phyloP scores from a whole-genome alignment of 2,113 vertebrate species.

The Apistogramma diplotaenia region DNA sequence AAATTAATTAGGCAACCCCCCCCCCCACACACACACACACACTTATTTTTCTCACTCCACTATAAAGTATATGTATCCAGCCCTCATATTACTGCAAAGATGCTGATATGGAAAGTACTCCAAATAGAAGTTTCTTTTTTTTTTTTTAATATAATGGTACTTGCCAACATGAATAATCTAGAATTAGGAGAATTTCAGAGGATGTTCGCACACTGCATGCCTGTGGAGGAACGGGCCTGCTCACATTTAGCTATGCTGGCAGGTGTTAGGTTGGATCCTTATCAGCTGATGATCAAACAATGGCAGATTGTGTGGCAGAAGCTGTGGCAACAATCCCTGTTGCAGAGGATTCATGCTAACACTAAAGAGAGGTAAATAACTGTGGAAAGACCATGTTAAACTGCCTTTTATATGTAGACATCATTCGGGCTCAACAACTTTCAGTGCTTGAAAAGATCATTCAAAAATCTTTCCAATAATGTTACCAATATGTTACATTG shows the following conservation, averaged over 20 bases:
- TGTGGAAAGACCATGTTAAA: constrained; percentile 16
- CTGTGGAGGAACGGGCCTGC: not conserved
- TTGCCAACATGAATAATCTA: not conserved
- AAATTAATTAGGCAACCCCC: no score
- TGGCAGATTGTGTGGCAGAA: constrained; percentile 26
- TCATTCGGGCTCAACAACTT: not conserved
- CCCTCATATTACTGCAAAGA: not conserved
- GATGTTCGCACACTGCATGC: not conserved
- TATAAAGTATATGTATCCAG: not conserved
- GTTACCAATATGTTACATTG: not conserved
- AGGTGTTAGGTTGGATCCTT: constrained; percentile 26
- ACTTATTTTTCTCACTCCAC: not conserved
- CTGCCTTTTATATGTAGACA: not conserved
- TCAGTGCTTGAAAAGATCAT: not conserved
- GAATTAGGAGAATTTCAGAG: not conserved
- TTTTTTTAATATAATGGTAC: not conserved
- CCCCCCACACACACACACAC: no score
- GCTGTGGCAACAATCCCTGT: constrained; percentile 10
- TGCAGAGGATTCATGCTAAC: not conserved
- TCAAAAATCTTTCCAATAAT: not conserved
- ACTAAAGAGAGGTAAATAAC: constrained; percentile 5
- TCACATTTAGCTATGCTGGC: constrained; percentile 20
- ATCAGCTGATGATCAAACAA: constrained; percentile 37
- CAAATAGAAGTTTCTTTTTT: not conserved
- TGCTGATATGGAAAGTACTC: not conserved